Conservation (phyloP, 2,888 invertebrate genomes). For the Liopterus haemorrhoidalis region DNA sequence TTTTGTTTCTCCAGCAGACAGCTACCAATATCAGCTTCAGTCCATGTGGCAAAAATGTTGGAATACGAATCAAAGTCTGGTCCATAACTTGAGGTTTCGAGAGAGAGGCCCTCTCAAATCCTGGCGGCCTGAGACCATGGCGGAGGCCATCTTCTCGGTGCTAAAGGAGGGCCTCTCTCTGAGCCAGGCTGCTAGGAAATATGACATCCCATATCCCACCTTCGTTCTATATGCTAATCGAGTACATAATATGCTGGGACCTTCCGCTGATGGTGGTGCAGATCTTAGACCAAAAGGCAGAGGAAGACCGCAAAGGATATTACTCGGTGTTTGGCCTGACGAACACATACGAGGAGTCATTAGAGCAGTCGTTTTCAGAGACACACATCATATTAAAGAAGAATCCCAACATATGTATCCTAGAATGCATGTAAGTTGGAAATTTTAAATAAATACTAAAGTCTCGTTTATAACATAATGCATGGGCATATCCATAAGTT, state of each 20-base stretch:
- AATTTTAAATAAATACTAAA: no score
- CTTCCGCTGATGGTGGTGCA: conserved; percentile 84
- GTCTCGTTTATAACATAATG: no score
- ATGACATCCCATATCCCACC: conserved; percentile 91
- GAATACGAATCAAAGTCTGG: conserved; percentile 87
- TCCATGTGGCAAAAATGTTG: conserved; percentile 96
- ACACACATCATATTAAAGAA: conserved; percentile 75
- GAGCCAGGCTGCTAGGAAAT: conserved; percentile 87
- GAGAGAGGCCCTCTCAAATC: conserved; percentile 89
- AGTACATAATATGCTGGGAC: conserved; percentile 90
- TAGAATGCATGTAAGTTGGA: conserved; percentile 57
- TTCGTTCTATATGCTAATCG: conserved; percentile 89
- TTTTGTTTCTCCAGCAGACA: conserved; percentile 73
- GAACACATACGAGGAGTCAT: conserved; percentile 90
- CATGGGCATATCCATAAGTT: no score
- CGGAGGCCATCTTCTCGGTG: conserved; percentile 88
- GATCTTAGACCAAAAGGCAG: conserved; percentile 87
- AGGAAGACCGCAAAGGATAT: conserved; percentile 83
- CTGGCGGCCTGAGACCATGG: conserved; percentile 93
- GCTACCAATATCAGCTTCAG: conserved; percentile 91
- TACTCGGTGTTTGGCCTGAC: conserved; percentile 89
- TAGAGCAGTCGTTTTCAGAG: conserved; percentile 85
- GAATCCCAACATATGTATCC: conserved; percentile 58
- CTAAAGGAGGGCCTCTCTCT: conserved; percentile 83
- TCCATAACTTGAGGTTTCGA: conserved; percentile 84